phyloP scores from a whole-genome alignment of 2,113 vertebrate genomes.

The Donacobius atricapilla region DNA sequence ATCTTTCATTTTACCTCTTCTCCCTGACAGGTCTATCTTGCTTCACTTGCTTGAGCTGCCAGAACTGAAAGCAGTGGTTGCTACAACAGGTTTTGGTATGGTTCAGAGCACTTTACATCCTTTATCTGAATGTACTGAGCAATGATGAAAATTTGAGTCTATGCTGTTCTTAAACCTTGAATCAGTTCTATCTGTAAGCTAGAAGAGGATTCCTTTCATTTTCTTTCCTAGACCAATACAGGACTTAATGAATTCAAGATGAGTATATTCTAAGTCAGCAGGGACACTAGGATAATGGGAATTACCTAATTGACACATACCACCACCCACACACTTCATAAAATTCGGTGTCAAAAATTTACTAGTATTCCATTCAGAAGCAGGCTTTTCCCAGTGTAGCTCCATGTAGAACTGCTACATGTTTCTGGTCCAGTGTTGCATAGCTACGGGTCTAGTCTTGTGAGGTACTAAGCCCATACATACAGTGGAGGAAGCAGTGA shows the following conservation, averaged over 20 bases:
- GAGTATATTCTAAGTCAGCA: neutral
- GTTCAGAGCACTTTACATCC: neutral
- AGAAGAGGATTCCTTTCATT: neutral
- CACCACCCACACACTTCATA: conserved; percentile 9
- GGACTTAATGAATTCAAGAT: conserved; percentile 24
- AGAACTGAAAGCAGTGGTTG: neutral
- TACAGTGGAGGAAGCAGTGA: neutral
- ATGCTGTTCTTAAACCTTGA: neutral
- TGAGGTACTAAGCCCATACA: neutral
- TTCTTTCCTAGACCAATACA: neutral
- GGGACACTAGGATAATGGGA: conserved; percentile 11
- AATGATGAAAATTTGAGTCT: neutral
- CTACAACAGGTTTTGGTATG: neutral
- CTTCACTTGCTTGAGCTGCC: neutral
- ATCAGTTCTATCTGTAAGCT: neutral
- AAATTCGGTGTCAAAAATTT: neutral
- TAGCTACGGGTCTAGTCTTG: neutral
- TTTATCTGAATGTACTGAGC: neutral
- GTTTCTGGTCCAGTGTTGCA: neutral
- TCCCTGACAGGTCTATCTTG: neutral
- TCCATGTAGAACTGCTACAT: neutral
- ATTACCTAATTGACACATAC: conserved; percentile 29
- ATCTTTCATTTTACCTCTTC: neutral
- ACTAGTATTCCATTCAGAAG: neutral
- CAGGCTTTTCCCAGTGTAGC: neutral